Base-by-base conservation (phyloP, 30 jellyfish, hydroid and myxozoan species). In the Catostylus mosaicus region DNA sequence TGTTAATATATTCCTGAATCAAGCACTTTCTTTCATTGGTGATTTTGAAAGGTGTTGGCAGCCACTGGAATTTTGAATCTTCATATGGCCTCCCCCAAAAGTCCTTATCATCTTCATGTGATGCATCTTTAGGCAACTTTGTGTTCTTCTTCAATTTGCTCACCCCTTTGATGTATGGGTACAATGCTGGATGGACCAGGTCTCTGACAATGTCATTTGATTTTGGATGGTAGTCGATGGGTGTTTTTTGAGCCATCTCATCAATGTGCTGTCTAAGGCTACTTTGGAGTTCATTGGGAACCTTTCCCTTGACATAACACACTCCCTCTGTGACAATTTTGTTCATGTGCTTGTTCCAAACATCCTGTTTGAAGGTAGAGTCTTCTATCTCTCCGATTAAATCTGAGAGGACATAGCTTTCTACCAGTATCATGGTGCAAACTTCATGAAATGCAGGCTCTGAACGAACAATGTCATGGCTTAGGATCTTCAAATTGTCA, bases 1-100 rank as follows among this genome's bases (percentile, higher is more conserved):
- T 88, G 76, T 88, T 88, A 20, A 88, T 79, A 33, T 80, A 88
- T 7, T 88, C 96, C 31, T 73, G 81, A 24, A 88, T 74, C 40
- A 70, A 23, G 73, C 96, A 88, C 23, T 78, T 80, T 23, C 96
- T 88, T 32, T 59, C 92, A 34, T 36, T 63, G 2, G 97, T 77
- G 59, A 89, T 81, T 43, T 67, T 73, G 67, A 82, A 89, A 3
- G 97, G 90, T 66, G 97, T 52, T 8, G 97, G 94, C 26, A 89
- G 80, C 94, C 97, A 80, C 48, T 89, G 97, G 32, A 74, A 89
- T 65, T 82, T 89, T 32, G 97, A 89, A n/a, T 68, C 67, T 60
- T 82, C 94, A 45, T 89, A 82, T 5, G 57, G 43, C 9, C 97
- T 85, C 18, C 94, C 97, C 96, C 96, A 88, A 65, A 88, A 88